Base-by-base conservation (phyloP, 1,140 invertebrate genomes). In the Drosophila ficusphila region DNA sequence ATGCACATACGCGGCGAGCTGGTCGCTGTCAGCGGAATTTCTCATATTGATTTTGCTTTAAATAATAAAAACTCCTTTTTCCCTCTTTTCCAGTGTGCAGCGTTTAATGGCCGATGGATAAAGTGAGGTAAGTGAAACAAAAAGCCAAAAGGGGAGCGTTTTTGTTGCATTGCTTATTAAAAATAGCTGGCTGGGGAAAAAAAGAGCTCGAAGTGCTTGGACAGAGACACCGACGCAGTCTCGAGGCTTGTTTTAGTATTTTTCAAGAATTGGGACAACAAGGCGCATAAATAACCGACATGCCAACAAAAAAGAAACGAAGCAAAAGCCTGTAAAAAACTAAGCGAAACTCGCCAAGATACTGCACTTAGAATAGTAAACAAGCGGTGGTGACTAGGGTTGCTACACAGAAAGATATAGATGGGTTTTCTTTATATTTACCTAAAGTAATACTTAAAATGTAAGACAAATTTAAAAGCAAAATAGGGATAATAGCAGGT, bases 241-340 rank as follows among this genome's bases (percentile, higher is more conserved):
- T 53, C 68, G 44, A 65, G 69, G 51, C 54, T 38, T 57, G 56
- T 64, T 68, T 76, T 74, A 81, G 81, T 42, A 67, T 76, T 78
- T 78, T 75, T 75, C 58, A 74, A 86, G 82, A 86, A 86, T 86
- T 86, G 82, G 82, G 77, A 86, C 82, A 78, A 76, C 82, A 68
- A 88, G 82, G 72, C 74, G 82, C 82, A 86, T 86, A 88, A 88
- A 89, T 89, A 88, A 82, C 77, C 83, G 77, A 69, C 71, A 86
- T 85, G 81, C 81, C 81, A 79, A 42, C 60, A 64, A 68, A 27
- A 48, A 44, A 33, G n/a, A 34, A 44, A 34, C 4, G 34, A 48
- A 60, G 48, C 54, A 39, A 38, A 34, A 42, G 29, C 39, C 56
- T 27, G 54, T 27, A 71, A 77, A 49, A 65, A 85, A 70, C 49